Base-by-base conservation (phyloP, 2,113 vertebrate species). In the Petroica traversi region DNA sequence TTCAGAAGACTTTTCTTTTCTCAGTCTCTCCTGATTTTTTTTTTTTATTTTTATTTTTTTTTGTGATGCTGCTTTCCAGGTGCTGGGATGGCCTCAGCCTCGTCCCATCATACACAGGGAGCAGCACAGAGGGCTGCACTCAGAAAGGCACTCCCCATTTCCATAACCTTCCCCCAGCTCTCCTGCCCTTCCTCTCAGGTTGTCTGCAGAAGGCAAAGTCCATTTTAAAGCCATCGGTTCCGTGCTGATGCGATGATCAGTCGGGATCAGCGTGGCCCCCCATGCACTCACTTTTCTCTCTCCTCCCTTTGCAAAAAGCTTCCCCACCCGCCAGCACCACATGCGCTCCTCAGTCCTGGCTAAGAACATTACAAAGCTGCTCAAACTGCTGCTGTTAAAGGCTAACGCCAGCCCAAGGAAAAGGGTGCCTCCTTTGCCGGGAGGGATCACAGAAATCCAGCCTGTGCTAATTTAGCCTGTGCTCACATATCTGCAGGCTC, bases 261-360 rank as follows among this genome's bases (percentile, higher is more conserved):
- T 5, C 1, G 0, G 64, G 51, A 54, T 45, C 2, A 2, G 25
- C 0, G 3, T 34, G 25, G 36, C n/a, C 84, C 51, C 51, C 59
- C 54, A 5, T 2, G 61, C 41, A 13, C 45, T 40, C 1, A 0
- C 68, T 66, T 40, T 48, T 79, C 31, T n/a, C 29, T 66, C 34
- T 10, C 55, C 38, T 73, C n/a, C 24, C 20, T 87, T 58, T 38
- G 33, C 76, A 45, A 26, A 92, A 64, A 64, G 4, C 45, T 61
- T 87, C 55, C 52, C 19, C 11, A 0, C 38, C 81, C 1, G 0
- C 25, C 6, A 79, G 92, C 82, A 72, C 51, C 82, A 45, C 40
- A 14, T 1, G 0, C 4, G 0, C 33, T 52, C 40, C 75, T 62
- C 75, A 20, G 3, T 26, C 45, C 41, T 28, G 14, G 0, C 28